Conservation (phyloP, 2,888 invertebrate genomes). For the Acronicta psi region DNA sequence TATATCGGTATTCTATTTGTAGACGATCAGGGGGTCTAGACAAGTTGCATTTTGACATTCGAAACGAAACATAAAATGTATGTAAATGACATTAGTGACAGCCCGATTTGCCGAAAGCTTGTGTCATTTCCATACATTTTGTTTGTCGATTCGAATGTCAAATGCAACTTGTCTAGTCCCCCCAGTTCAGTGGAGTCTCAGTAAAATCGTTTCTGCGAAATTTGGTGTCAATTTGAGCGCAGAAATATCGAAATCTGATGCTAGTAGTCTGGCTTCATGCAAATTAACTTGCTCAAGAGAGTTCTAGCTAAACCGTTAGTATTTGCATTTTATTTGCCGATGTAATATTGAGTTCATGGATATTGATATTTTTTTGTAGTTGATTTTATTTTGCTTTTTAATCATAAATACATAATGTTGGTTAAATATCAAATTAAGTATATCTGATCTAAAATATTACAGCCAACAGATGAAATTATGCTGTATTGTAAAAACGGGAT, state of each 20-base stretch:
- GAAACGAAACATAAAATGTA: no score
- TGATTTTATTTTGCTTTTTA: not conserved
- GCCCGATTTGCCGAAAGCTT: no score
- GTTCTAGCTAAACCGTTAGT: constrained; percentile 14
- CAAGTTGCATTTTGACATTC: no score
- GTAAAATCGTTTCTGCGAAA: constrained; percentile 2
- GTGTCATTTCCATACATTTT: no score
- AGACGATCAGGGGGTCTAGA: no score
- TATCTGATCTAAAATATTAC: not conserved
- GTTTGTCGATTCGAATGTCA: no score
- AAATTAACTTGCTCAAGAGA: constrained; percentile 17
- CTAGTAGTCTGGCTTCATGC: constrained; percentile 4
- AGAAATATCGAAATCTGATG: constrained; percentile 15
- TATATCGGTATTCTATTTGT: no score
- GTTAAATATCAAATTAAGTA: no score
- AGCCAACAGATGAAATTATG: constrained; percentile 4
- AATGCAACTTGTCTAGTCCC: no score
- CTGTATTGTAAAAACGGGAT: constrained; percentile 28
- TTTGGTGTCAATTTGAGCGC: not conserved
- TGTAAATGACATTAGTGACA: no score
- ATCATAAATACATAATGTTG: no score
- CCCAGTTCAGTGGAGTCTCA: not conserved
- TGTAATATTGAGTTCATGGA: constrained; percentile 17
- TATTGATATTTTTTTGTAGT: constrained; percentile 25
- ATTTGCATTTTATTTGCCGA: constrained; percentile 26